Conservation (phyloP, 1,140 invertebrate genomes). For the Propsilocerus akamusi region DNA sequence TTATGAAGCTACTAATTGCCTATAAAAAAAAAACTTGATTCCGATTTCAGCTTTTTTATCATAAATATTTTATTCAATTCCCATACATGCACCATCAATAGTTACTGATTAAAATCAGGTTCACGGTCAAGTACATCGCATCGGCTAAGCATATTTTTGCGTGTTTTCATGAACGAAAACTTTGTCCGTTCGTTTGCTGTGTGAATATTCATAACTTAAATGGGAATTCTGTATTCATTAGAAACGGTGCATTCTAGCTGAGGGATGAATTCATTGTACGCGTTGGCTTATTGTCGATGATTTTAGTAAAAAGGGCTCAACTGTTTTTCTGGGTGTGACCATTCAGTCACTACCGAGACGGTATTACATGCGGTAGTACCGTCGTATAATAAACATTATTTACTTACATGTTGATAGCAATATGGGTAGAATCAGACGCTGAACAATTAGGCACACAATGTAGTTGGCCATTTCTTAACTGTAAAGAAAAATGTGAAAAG, state of each 20-base stretch:
- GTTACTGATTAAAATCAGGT: slow-evolving; percentile 1
- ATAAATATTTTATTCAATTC: slow-evolving; percentile 2
- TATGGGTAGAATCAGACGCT: slow-evolving; percentile 7
- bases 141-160: too few species aligned
- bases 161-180: too few species aligned
- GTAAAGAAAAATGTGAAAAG: too few species aligned
- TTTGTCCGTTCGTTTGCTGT: too few species aligned
- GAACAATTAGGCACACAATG: slow-evolving; percentile 6
- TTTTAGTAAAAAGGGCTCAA: not conserved
- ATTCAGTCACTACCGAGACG: too few species aligned
- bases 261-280: not conserved
- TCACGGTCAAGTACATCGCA: too few species aligned
- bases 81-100: not conserved
- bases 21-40: too few species aligned
- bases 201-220: too few species aligned
- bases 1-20: not conserved
- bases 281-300: not conserved
- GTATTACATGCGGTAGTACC: not conserved
- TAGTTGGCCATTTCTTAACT: slow-evolving; percentile 6
- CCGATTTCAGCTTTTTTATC: not conserved
- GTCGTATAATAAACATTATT: not conserved
- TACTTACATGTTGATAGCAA: slow-evolving; percentile 7
- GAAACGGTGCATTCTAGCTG: too few species aligned
- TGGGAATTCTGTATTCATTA: slow-evolving; percentile 2
- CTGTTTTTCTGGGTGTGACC: too few species aligned